Conservation (phyloP, 1,140 invertebrate species). For the Procambarus virginalis region DNA sequence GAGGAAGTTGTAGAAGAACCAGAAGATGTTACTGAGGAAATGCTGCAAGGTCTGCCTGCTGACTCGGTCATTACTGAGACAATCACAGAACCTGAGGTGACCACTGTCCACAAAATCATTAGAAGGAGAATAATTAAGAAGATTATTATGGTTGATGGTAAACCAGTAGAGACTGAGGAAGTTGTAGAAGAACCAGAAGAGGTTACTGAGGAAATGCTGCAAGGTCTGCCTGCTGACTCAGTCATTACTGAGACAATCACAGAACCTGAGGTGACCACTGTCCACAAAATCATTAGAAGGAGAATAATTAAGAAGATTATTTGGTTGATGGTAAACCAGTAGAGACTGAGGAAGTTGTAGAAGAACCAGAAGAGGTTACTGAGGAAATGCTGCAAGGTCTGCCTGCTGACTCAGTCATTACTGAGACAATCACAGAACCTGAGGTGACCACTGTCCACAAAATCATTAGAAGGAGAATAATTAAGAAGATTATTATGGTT, state of each 20-base stretch:
- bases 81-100: slow-evolving; percentile 10
- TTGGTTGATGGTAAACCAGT: slow-evolving; percentile 29
- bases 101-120: background rate
- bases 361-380: background rate
- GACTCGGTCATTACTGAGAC: slow-evolving; percentile 8
- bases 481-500: slow-evolving; percentile 44
- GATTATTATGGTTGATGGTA: slow-evolving; percentile 3
- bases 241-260: background rate
- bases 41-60: background rate
- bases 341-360: slow-evolving; percentile 40
- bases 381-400: slow-evolving; percentile 14
- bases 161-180: slow-evolving; percentile 2
- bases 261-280: slow-evolving; percentile 14
- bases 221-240: background rate
- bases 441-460: slow-evolving; percentile 9
- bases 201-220: background rate
- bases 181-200: background rate
- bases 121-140: background rate
- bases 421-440: slow-evolving; percentile 18
- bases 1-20: slow-evolving; percentile 25
- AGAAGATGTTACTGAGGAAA: slow-evolving; percentile 4
- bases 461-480: slow-evolving; percentile 20
- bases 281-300: slow-evolving; percentile 20
- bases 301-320: slow-evolving; percentile 40
- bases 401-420: slow-evolving; percentile 10